Evolutionary conservation across 2,113 vertebrate species (phyloP).

Genomic region (Capreolus pygargus): DNA sequence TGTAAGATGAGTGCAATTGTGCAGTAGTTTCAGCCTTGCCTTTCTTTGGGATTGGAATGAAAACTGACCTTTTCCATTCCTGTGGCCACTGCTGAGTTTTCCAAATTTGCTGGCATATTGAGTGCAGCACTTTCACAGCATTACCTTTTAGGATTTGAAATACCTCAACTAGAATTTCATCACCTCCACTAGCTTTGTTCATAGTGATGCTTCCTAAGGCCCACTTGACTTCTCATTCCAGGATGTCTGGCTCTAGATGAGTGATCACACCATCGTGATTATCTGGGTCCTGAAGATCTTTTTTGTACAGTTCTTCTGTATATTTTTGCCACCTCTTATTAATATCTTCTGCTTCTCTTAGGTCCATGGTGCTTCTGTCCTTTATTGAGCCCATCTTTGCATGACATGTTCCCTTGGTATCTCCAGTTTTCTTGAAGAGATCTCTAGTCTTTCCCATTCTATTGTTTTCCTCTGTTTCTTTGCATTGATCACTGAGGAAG

Average conservation of each 20-base stretch:
- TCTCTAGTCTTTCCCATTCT: background rate
- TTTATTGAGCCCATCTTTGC: background rate
- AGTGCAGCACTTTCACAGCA: background rate
- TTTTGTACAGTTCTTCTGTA: background rate
- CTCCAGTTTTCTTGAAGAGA: background rate
- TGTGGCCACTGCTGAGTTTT: no score
- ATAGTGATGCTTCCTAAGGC: background rate
- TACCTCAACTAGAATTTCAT: background rate
- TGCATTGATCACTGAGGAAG: background rate
- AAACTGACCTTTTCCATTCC: no score
- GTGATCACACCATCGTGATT: background rate
- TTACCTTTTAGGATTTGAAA: background rate
- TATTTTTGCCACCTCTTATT: background rate
- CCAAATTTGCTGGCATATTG: background rate
- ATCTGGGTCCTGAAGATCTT: accelerated
- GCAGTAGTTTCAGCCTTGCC: no score
- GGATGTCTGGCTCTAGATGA: background rate
- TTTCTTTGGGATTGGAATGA: no score
- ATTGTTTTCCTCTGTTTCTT: background rate
- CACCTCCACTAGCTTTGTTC: background rate
- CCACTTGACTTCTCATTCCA: background rate
- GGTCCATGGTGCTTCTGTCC: background rate
- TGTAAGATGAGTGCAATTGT: no score
- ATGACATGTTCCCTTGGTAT: background rate
- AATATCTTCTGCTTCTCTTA: background rate